Base-by-base conservation (phyloP, 2,797 vertebrate species). In the Brachyrhaphis roseni region DNA sequence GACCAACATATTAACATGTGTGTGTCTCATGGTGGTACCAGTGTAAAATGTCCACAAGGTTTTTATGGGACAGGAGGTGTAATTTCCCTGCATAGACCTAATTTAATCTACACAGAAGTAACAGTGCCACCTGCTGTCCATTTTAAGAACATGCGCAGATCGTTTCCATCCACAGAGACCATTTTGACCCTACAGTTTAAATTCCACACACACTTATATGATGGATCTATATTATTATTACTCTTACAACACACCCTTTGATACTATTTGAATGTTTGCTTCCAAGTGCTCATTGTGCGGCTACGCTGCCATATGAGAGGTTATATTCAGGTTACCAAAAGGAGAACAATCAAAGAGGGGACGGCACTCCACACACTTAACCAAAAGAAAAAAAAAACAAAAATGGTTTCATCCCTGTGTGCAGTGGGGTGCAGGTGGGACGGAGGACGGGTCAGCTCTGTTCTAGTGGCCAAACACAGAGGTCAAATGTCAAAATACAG, bases 401-500 rank as follows among this genome's bases (percentile, higher is more conserved):
- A 39, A 76, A 78, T 80, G 76, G 76, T 46, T 73, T 87, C 5
- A 49, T 88, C 75, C 76, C 82, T 16, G 45, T 77, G 86, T 53
- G 78, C 83, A 78, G 85, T 45, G 80, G 77, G 80, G 83, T 68
- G 77, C 55, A 87, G 81, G 84, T 80, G 78, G 75, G 83, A 77
- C 76, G 72, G 80, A 78, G 83, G 68, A 85, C 41, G 78, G 85
- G 75, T 84, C 91, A 91, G 90, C 90, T 81, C 93, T 93, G 94
- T 93, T 95, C 92, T 93, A 94, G 88, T 95, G 95, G 95, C 94
- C 94, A 96, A 95, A 96, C 88, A 89, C 95, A 83, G 95, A 95
- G 96, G 94, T 95, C 91, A 95, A 95, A 96, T 89, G 92, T 96
- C 95, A 95, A 95, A 96, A 95, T 95, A 96, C 95, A 93, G 89